Evolutionary conservation across 2,888 invertebrate genomes (phyloP).

Genomic region (Phengaris alcon): DNA sequence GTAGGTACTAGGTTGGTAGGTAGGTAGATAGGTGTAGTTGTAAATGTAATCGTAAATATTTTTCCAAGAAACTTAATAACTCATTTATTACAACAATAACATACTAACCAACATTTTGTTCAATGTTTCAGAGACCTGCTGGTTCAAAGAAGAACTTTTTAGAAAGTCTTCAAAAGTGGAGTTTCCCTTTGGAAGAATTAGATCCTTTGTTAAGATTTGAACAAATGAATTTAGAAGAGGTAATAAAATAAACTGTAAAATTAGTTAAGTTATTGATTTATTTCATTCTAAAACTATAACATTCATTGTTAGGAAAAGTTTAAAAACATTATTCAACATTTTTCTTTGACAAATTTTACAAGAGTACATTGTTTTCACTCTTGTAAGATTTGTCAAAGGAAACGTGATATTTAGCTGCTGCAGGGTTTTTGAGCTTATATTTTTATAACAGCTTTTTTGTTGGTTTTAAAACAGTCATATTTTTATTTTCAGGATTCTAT

Average conservation of each 20-base stretch:
- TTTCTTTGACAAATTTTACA: too few species aligned
- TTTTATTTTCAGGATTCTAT: conserved; percentile 47
- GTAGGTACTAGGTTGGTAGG: too few species aligned
- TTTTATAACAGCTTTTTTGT: too few species aligned
- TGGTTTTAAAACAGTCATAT: neutral
- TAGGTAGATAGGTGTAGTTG: too few species aligned
- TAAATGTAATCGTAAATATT: too few species aligned
- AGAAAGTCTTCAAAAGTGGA: conserved; percentile 68
- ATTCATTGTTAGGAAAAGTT: too few species aligned
- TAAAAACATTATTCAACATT: too few species aligned
- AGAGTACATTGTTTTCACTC: too few species aligned
- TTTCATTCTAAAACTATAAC: too few species aligned
- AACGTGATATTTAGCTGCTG: too few species aligned
- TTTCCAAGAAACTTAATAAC: neutral
- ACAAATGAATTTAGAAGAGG: conserved; percentile 62
- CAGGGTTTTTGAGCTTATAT: too few species aligned
- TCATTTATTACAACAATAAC: neutral
- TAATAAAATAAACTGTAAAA: conserved; percentile 17
- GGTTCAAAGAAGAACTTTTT: conserved; percentile 56
- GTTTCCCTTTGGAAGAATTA: conserved; percentile 65
- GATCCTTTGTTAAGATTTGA: conserved; percentile 70
- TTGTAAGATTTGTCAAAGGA: too few species aligned
- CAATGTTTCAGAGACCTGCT: conserved; percentile 53
- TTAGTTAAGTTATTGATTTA: neutral
- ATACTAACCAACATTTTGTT: neutral